Percentiles rank a stretch among this genome's conserved stretches.
Conservation (phyloP, 2,888 invertebrate genomes). For the Glyphotaelius pellucidus region DNA sequence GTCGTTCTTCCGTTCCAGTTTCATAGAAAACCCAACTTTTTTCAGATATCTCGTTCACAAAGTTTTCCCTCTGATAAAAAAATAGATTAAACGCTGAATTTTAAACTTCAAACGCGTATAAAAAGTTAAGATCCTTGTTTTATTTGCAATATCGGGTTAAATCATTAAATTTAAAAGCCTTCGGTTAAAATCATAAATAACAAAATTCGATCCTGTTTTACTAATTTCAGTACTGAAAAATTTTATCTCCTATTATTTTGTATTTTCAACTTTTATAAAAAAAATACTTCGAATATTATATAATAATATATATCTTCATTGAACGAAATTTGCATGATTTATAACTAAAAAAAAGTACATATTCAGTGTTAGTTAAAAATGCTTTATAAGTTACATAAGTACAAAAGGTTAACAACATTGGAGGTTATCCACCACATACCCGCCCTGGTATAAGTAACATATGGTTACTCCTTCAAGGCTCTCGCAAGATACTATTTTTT, state of each 20-base stretch:
- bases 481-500: no score
- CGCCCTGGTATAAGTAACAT: no score
- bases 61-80: neutral
- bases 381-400: no score
- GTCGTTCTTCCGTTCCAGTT: neutral
- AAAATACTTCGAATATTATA: no score
- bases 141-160: neutral
- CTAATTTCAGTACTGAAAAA: no score
- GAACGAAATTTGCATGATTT: no score
- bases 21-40: neutral
- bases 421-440: no score
- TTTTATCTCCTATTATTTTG: neutral
- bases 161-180: neutral
- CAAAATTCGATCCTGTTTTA: neutral
- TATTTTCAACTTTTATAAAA: neutral
- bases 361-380: no score
- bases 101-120: neutral
- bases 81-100: neutral
- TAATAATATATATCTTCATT: no score
- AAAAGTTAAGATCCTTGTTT: neutral
- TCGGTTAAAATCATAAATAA: neutral
- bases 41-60: neutral
- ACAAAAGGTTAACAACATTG: no score
- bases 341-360: no score
- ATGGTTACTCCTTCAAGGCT: no score